Conservation (phyloP, 2,113 vertebrate species). For the Hemiscyllium ocellatum region DNA sequence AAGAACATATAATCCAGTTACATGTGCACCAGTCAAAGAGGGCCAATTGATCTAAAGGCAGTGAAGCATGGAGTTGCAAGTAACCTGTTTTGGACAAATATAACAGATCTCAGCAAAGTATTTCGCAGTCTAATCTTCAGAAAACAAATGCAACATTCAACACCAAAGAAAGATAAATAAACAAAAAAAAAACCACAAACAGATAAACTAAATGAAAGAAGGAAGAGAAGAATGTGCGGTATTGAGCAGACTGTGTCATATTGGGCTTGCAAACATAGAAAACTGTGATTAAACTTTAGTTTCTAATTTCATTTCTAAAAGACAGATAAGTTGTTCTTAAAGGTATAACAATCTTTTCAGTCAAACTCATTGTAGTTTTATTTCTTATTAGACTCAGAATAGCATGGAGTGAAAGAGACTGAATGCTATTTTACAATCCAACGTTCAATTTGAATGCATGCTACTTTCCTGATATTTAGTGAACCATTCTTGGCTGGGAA, state of each 20-base stretch:
- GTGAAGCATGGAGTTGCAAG: background rate
- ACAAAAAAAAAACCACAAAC: background rate
- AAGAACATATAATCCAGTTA: constrained; percentile 19
- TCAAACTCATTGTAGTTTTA: background rate
- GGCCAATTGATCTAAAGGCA: background rate
- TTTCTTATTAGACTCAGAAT: background rate
- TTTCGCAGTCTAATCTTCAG: background rate
- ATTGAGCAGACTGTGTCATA: background rate
- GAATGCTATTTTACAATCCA: background rate
- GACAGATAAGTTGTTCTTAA: background rate
- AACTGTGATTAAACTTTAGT: background rate
- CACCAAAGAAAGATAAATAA: background rate
- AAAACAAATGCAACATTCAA: background rate
- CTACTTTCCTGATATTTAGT: background rate
- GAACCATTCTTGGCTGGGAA: background rate
- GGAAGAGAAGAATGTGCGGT: background rate
- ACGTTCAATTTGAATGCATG: background rate
- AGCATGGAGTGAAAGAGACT: background rate
- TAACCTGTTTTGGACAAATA: background rate
- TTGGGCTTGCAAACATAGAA: background rate
- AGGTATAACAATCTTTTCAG: background rate
- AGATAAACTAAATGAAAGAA: background rate
- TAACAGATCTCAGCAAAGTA: background rate
- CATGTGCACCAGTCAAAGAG: constrained; percentile 16
- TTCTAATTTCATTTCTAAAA: background rate